Evolutionary conservation across 30 jellyfish, hydroid and myxozoan genomes (phyloP).

Genomic region (Catostylus mosaicus): DNA sequence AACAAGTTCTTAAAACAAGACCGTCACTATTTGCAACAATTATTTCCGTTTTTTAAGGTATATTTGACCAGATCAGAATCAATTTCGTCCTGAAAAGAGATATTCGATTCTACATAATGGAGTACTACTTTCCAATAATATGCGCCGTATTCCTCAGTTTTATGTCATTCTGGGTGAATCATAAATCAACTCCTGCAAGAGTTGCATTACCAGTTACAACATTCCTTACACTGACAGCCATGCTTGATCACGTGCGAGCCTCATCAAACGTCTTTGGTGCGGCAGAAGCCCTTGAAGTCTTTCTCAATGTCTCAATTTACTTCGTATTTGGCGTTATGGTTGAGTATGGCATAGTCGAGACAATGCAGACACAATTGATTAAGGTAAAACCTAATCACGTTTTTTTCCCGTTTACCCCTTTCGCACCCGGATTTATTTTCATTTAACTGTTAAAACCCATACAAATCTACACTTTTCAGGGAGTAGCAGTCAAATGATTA

Average conservation of each 20-base stretch:
- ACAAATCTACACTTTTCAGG: too few relatives aligned
- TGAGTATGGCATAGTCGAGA: conserved; percentile 74
- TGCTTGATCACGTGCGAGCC: conserved; percentile 65
- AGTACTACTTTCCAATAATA: conserved; percentile 76
- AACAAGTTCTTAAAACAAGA: too few relatives aligned
- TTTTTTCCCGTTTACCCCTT: background rate
- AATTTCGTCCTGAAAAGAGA: conserved; percentile 58
- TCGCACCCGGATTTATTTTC: background rate
- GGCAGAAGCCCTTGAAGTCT: conserved; percentile 62
- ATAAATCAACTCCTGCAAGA: conserved; percentile 84
- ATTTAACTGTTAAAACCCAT: too few relatives aligned
- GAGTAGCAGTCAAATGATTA: too few relatives aligned
- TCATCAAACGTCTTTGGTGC: conserved; percentile 38
- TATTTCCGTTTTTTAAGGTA: conserved; percentile 27
- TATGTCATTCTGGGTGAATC: conserved; percentile 81
- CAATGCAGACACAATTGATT: background rate
- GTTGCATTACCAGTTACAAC: conserved; percentile 89
- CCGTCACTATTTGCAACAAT: background rate
- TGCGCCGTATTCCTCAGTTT: conserved; percentile 69
- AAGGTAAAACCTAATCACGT: background rate
- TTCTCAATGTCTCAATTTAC: conserved; percentile 46
- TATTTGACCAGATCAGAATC: conserved; percentile 35
- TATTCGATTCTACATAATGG: conserved; percentile 66
- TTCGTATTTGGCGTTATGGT: conserved; percentile 72
- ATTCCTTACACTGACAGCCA: conserved; percentile 71